Conservation (phyloP, 2,797 vertebrate species). For the Galago senegalensis region DNA sequence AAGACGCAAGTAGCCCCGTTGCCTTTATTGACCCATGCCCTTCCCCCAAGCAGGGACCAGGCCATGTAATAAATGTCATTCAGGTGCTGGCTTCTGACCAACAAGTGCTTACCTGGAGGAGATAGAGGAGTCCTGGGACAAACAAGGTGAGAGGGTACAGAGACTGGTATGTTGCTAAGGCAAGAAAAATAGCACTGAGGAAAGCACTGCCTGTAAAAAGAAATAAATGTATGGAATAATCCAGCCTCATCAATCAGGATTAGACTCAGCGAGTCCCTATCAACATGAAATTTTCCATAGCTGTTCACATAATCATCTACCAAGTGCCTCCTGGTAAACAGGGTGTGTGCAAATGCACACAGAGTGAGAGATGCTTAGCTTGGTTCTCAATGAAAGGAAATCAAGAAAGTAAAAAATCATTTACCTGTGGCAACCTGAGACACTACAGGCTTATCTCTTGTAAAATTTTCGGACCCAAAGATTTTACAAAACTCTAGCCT, state of each 20-base stretch:
- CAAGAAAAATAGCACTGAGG: constrained; percentile 96
- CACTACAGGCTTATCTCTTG: neutral
- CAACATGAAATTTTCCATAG: constrained; percentile 47
- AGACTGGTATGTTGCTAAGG: constrained; percentile 97
- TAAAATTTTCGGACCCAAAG: constrained; percentile 58
- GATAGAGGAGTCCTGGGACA: constrained; percentile 95
- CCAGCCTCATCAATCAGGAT: constrained; percentile 5
- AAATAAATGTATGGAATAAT: constrained; percentile 70
- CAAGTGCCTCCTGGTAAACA: constrained; percentile 6
- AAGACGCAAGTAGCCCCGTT: neutral
- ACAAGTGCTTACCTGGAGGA: constrained; percentile 93
- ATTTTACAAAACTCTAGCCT: constrained; percentile 56
- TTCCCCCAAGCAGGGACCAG: neutral
- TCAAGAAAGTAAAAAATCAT: constrained; percentile 58
- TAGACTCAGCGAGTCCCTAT: neutral
- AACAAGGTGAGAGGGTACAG: constrained; percentile 97
- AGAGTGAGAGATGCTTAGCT: neutral
- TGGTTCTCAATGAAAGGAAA: constrained; percentile 55
- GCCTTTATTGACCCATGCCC: neutral
- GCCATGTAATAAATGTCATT: constrained; percentile 30
- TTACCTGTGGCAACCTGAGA: constrained; percentile 49
- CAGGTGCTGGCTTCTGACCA: constrained; percentile 65
- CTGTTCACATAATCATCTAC: constrained; percentile 36
- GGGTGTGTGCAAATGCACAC: constrained; percentile 21
- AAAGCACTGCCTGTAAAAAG: constrained; percentile 94